Percentiles rank a stretch among this genome's conserved stretches.
Evolutionary conservation across 2,888 invertebrate genomes (phyloP).

Genomic region (Fragum sueziense): DNA sequence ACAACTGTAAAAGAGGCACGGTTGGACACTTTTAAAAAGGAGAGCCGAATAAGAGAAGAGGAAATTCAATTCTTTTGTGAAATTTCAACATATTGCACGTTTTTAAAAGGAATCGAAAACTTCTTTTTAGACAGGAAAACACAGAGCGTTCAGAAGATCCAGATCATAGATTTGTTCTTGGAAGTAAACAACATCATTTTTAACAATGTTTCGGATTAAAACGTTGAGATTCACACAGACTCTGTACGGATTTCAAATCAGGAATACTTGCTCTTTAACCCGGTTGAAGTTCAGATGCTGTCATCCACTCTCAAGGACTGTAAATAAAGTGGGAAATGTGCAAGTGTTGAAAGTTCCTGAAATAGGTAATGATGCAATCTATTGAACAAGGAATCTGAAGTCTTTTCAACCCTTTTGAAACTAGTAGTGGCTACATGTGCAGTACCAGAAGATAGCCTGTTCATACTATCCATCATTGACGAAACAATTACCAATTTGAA

Average conservation of each 20-base stretch:
- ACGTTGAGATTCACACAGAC: neutral
- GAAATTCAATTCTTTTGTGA: too few relatives aligned
- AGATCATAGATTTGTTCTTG: neutral
- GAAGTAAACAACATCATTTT: neutral
- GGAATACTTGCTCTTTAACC: neutral
- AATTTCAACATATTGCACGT: too few relatives aligned
- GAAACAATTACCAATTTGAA: too few relatives aligned
- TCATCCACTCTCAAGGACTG: neutral
- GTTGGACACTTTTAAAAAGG: too few relatives aligned
- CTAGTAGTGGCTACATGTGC: too few relatives aligned
- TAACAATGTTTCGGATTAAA: constrained; percentile 2
- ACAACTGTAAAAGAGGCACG: too few relatives aligned
- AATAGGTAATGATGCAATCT: constrained; percentile 14
- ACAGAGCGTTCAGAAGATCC: neutral
- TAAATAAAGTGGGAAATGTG: neutral
- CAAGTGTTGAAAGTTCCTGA: neutral
- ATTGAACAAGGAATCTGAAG: too few relatives aligned
- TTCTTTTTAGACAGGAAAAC: neutral
- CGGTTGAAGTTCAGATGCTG: neutral
- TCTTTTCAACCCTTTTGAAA: too few relatives aligned
- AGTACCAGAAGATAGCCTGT: too few relatives aligned
- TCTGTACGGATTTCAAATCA: neutral
- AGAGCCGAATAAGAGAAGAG: too few relatives aligned
- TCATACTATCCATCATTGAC: too few relatives aligned
- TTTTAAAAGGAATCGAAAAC: too few relatives aligned